Evolutionary conservation across 2,113 vertebrate species (phyloP).

Genomic region (Syngnathus typhle): DNA sequence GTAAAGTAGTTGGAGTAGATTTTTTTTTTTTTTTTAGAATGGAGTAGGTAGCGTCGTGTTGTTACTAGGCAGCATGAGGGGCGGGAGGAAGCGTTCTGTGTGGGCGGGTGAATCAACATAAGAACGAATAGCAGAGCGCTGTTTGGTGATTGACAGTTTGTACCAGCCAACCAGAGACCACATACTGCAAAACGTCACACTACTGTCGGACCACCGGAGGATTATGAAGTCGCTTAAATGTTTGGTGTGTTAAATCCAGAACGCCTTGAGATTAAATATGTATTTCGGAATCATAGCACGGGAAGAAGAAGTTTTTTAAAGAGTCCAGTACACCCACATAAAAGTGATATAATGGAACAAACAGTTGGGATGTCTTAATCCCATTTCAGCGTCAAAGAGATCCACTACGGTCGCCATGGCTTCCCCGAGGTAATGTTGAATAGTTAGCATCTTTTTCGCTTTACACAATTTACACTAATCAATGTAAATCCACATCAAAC

Average conservation of each 20-base stretch:
- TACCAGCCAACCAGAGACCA: background rate
- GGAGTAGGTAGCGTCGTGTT: background rate
- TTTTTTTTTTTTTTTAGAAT: background rate
- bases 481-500: background rate
- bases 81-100: background rate
- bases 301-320: background rate
- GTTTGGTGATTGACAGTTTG: background rate
- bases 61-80: background rate
- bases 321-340: background rate
- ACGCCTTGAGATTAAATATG: background rate
- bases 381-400: background rate
- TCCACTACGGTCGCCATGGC: slow-evolving; percentile 37
- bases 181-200: background rate
- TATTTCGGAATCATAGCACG: background rate
- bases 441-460: background rate
- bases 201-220: background rate
- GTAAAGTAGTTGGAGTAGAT: no score
- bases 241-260: background rate
- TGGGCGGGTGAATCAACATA: background rate
- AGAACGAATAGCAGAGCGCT: background rate
- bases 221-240: background rate
- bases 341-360: background rate
- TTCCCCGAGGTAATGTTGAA: slow-evolving; percentile 48
- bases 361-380: background rate
- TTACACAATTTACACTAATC: background rate